Evolutionary conservation across 2,888 invertebrate species (phyloP).

Genomic region (Trachelus troglodyta): DNA sequence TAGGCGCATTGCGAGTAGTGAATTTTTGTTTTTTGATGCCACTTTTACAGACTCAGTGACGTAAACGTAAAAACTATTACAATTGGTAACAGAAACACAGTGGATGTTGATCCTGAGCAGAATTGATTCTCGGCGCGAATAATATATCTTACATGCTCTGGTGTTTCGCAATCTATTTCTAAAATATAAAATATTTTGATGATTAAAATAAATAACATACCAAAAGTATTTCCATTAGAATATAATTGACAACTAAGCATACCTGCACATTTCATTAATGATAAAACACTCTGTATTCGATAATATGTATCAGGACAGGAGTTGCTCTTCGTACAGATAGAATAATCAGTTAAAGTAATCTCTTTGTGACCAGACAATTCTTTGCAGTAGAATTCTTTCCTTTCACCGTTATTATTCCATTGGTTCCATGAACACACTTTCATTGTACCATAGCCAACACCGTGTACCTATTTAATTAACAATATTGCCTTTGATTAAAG

Average conservation of each 20-base stretch:
- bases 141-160: slow-evolving; percentile 72
- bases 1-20: background rate
- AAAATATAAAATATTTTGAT: background rate
- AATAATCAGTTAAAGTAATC: slow-evolving; percentile 35
- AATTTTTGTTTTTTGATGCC: background rate
- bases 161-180: slow-evolving; percentile 76
- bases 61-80: background rate
- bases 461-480: slow-evolving; percentile 35
- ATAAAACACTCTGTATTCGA: slow-evolving; percentile 45
- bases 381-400: slow-evolving; percentile 33
- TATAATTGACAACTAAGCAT: slow-evolving; percentile 29
- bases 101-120: slow-evolving; percentile 23
- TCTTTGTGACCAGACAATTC: slow-evolving; percentile 43
- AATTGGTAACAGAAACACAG: background rate
- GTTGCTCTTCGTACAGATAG: slow-evolving; percentile 28
- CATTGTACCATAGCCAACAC: slow-evolving; percentile 50
- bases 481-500: background rate
- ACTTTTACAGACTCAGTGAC: background rate
- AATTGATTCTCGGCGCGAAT: slow-evolving; percentile 35
- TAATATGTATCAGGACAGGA: slow-evolving; percentile 44
- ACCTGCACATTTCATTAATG: slow-evolving; percentile 73
- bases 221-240: background rate
- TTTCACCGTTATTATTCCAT: slow-evolving; percentile 19
- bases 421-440: slow-evolving; percentile 49
- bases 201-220: slow-evolving; percentile 5